Evolutionary conservation across 2,888 invertebrate species (phyloP).

Genomic region (Geophilus truncorum): DNA sequence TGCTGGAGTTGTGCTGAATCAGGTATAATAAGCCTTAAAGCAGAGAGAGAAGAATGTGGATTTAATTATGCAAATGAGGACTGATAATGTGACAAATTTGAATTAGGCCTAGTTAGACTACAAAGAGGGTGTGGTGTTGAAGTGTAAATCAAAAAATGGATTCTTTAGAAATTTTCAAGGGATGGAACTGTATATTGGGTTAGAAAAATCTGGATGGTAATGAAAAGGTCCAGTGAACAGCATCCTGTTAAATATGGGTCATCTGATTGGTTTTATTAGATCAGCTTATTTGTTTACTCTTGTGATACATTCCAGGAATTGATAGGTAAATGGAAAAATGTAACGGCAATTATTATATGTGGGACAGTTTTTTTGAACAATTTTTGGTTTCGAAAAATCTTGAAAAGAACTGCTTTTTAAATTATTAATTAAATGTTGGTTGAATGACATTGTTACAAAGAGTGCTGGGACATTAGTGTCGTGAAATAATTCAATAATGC

Average conservation of each 20-base stretch:
- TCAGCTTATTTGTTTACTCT: background rate
- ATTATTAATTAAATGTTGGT: no score
- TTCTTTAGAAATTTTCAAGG: background rate
- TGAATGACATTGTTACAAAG: background rate
- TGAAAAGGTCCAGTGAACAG: background rate
- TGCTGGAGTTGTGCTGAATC: slow-evolving; percentile 22
- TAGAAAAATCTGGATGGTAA: background rate
- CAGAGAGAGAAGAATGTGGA: slow-evolving; percentile 12
- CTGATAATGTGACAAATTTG: slow-evolving; percentile 27
- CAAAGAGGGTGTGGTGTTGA: background rate
- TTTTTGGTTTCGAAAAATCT: no score
- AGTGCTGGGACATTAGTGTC: no score
- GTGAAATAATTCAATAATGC: no score
- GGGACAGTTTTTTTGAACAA: background rate
- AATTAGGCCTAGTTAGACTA: background rate
- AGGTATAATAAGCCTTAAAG: slow-evolving; percentile 24
- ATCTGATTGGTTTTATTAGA: background rate
- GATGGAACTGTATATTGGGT: background rate
- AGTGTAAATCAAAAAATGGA: background rate
- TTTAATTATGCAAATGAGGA: slow-evolving; percentile 18
- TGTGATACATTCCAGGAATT: background rate
- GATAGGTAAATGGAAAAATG: background rate
- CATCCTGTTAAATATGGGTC: background rate
- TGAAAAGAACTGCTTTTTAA: no score
- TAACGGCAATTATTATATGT: background rate